phyloP scores from a whole-genome alignment of 2,888 invertebrate species.

The Himalopsyche japonica region DNA sequence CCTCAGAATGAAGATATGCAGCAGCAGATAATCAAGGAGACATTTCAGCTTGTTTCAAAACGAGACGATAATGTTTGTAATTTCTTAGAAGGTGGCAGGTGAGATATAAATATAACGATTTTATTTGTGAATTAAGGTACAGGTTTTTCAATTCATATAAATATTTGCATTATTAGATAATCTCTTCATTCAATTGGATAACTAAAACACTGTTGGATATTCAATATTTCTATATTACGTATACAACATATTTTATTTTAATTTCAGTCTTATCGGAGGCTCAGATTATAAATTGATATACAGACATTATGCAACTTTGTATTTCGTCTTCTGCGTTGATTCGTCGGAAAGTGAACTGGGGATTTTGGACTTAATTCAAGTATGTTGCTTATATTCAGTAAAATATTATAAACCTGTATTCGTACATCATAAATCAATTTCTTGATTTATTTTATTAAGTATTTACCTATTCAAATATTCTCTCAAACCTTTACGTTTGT shows the following conservation, averaged over 20 bases:
- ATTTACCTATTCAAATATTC: too few species aligned
- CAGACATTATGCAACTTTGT: conserved; percentile 96
- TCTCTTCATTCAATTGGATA: too few species aligned
- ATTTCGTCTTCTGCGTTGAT: conserved; percentile 99
- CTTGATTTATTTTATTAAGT: too few species aligned
- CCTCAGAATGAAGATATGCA: conserved; percentile 94
- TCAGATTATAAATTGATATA: conserved; percentile 98
- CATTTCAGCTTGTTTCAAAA: conserved; percentile 97
- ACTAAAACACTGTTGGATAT: too few species aligned
- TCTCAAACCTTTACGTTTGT: too few species aligned
- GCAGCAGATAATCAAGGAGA: conserved; percentile 98
- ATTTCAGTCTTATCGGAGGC: conserved; percentile 89
- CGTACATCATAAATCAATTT: neutral
- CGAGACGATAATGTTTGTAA: conserved; percentile 99
- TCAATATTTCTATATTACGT: too few species aligned
- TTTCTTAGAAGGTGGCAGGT: conserved; percentile 98
- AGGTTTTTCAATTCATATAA: too few species aligned
- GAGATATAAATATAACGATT: too few species aligned
- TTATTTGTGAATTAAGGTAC: too few species aligned
- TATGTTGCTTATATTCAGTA: conserved; percentile 38
- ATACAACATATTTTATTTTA: conserved; percentile 23
- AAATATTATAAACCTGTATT: neutral
- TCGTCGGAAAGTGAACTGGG: conserved; percentile 98
- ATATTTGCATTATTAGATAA: too few species aligned
- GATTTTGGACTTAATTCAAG: conserved; percentile 93